Evolutionary conservation across 2,888 invertebrate species (phyloP).

Genomic region (Chromoteleia sp.): DNA sequence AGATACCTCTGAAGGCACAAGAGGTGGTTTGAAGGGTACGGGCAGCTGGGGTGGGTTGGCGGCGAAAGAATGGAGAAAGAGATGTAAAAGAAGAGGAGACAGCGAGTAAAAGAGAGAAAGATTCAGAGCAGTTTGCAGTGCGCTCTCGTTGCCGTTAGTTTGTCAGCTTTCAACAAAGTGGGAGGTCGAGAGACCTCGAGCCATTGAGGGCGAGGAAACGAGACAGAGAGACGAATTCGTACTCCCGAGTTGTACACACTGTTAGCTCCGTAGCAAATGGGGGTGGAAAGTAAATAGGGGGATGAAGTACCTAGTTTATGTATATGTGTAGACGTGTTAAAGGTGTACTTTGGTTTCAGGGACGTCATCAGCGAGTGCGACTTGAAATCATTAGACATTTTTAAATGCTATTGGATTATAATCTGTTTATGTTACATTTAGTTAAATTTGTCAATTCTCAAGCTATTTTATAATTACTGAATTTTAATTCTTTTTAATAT

Average conservation of each 20-base stretch:
- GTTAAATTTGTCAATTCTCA: too few relatives aligned
- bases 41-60: constrained; percentile 34
- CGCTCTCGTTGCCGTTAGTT: constrained; percentile 67
- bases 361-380: constrained; percentile 68
- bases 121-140: constrained; percentile 57
- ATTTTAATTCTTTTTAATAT: too few relatives aligned
- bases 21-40: constrained; percentile 45
- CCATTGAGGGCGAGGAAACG: constrained; percentile 67
- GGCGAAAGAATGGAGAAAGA: constrained; percentile 55
- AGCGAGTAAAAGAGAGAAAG: constrained; percentile 29
- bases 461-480: too few relatives aligned
- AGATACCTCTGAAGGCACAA: constrained; percentile 59
- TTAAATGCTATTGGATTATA: too few relatives aligned
- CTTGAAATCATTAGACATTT: too few relatives aligned
- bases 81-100: constrained; percentile 17
- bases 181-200: constrained; percentile 69
- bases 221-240: constrained; percentile 68
- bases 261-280: constrained; percentile 69
- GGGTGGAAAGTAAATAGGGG: constrained; percentile 71
- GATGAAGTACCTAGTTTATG: constrained; percentile 69
- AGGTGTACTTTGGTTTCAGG: constrained; percentile 70
- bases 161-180: constrained; percentile 69
- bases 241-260: constrained; percentile 67
- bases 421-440: too few relatives aligned
- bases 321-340: constrained; percentile 70